Percentiles rank a stretch among this genome's conserved stretches.
Evolutionary conservation across 2,113 vertebrate species (phyloP).

Genomic region (Chunga burmeisteri): DNA sequence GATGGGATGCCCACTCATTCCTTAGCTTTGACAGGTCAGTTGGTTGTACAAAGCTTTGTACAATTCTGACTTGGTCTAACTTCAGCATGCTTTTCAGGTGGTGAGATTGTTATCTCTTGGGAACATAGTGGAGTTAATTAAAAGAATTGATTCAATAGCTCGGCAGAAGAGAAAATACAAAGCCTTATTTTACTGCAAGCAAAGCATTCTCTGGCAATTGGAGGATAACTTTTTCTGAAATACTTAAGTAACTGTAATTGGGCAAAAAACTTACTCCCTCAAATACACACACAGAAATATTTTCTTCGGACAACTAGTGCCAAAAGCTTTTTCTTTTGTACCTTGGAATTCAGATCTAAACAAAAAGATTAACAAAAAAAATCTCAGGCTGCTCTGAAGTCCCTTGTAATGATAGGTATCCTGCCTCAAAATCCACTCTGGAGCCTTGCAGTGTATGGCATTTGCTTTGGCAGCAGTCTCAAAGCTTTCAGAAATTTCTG

Average conservation of each 20-base stretch:
- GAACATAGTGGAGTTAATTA: not conserved
- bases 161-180: not conserved
- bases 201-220: not conserved
- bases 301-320: not conserved
- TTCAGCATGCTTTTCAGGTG: not conserved
- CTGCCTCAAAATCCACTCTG: not conserved
- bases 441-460: not conserved
- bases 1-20: fast-evolving
- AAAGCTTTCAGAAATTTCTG: not conserved
- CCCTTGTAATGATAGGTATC: not conserved
- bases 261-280: not conserved
- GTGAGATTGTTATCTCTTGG: not conserved
- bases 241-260: not conserved
- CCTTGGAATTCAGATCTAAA: not conserved
- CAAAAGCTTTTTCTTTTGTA: not conserved
- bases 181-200: not conserved
- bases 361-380: not conserved
- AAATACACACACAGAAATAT: not conserved
- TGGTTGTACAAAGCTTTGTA: not conserved
- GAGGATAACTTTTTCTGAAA: not conserved
- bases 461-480: not conserved
- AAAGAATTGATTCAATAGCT: not conserved
- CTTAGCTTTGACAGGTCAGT: not conserved
- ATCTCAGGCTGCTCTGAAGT: not conserved
- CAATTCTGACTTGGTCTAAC: not conserved